Evolutionary conservation across 2,888 invertebrate genomes (phyloP).

Genomic region (Meloe dianella): DNA sequence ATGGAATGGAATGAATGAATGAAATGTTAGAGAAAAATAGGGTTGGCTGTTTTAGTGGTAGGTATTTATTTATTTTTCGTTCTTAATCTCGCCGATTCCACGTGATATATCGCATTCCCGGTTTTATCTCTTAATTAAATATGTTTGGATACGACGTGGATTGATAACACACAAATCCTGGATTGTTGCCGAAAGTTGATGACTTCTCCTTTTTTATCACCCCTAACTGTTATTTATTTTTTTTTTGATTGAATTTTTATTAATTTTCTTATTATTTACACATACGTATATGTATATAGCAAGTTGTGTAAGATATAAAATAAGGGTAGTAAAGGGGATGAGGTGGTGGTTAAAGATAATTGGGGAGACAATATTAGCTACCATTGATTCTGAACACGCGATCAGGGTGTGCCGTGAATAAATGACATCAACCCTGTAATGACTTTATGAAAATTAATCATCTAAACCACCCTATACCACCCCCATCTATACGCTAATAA

Average conservation of each 20-base stretch:
- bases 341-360: constrained; percentile 36
- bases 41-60: constrained; percentile 10
- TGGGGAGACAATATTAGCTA: constrained; percentile 51
- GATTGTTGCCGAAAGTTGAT: constrained; percentile 1
- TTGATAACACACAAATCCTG: constrained; percentile 23
- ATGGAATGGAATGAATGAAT: neutral
- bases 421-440: constrained; percentile 49
- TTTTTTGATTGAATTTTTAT: neutral
- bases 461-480: constrained; percentile 25
- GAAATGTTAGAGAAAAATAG: neutral
- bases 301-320: too few species aligned
- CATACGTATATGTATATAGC: neutral
- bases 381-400: constrained; percentile 53
- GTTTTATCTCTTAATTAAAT: constrained; percentile 51
- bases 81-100: constrained; percentile 42
- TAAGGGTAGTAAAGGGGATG: neutral
- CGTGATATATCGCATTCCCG: constrained; percentile 45
- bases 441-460: constrained; percentile 53
- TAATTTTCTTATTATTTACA: neutral
- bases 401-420: constrained; percentile 48
- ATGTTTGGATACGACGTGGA: constrained; percentile 31
- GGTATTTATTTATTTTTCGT: constrained; percentile 49
- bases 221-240: neutral
- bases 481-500: constrained; percentile 39
- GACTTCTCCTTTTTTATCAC: neutral